Evolutionary conservation across 2,797 vertebrate genomes (phyloP).

Genomic region (Poecile montanus): DNA sequence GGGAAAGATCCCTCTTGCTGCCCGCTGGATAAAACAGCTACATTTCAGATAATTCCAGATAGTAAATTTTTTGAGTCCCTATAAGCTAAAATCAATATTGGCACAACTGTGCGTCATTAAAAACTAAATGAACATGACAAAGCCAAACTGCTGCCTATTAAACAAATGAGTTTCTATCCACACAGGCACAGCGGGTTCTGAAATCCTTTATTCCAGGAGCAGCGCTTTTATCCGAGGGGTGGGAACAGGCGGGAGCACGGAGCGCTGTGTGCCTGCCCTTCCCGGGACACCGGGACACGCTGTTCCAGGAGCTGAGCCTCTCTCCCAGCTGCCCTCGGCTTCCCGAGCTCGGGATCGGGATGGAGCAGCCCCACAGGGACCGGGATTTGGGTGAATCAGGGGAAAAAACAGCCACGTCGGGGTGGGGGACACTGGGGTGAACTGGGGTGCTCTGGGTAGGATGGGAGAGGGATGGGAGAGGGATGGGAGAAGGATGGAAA

Average conservation of each 20-base stretch:
- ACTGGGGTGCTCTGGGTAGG: fast-evolving
- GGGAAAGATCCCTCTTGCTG: constrained; percentile 24
- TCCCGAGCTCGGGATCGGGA: fast-evolving
- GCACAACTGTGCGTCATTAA: constrained; percentile 83
- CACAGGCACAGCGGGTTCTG: constrained; percentile 77
- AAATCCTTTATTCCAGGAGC: constrained; percentile 77
- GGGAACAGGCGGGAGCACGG: not conserved
- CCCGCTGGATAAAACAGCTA: constrained; percentile 47
- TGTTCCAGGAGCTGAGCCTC: not conserved
- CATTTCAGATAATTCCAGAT: constrained; percentile 74
- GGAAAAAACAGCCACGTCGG: not conserved
- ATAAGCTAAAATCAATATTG: constrained; percentile 86
- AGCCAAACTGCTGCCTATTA: constrained; percentile 79
- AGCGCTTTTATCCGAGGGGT: constrained; percentile 23
- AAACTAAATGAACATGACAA: constrained; percentile 82
- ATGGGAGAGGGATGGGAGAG: fast-evolving
- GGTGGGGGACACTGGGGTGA: not conserved
- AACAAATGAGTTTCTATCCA: constrained; percentile 79
- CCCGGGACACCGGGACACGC: fast-evolving
- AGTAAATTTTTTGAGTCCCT: constrained; percentile 81
- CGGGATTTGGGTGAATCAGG: fast-evolving
- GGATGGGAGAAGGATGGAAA: no score
- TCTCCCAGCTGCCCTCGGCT: fast-evolving
- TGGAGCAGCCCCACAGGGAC: not conserved
- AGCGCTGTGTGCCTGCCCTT: not conserved